These are phyloP conservation scores for Sclerurus mexicanus DNA, from an alignment of 2,113 vertebrate species.

Conservation along the genomic window DNA sequence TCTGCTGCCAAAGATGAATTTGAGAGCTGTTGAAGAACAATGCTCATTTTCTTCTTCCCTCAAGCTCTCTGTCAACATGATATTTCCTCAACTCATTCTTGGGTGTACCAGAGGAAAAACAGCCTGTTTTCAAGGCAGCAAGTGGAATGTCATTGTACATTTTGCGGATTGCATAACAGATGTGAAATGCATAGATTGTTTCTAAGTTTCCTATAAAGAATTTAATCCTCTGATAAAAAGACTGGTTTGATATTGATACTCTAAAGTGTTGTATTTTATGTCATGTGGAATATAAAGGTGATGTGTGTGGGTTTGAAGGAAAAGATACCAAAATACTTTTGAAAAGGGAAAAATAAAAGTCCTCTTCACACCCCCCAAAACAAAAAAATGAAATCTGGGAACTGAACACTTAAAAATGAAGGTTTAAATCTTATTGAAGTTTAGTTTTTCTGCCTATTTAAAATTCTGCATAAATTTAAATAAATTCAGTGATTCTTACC, in stretches of 20 bases:
- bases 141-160: not conserved
- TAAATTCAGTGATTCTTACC: not conserved
- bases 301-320: not conserved
- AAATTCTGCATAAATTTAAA: not conserved
- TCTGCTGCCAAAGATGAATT: not conserved
- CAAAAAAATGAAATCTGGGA: not conserved
- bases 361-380: not conserved
- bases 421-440: not conserved
- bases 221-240: not conserved
- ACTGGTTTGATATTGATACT: not conserved
- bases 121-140: not conserved
- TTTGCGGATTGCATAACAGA: not conserved
- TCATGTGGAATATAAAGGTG: not conserved
- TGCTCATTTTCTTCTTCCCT: slow-evolving; percentile 8
- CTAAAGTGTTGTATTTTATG: not conserved
- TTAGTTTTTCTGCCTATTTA: not conserved
- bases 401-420: not conserved
- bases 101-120: not conserved
- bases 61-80: not conserved
- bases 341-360: not conserved
- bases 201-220: not conserved
- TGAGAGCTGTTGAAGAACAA: not conserved
- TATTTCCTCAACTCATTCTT: not conserved
- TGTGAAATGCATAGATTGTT: not conserved
- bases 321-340: not conserved